Percentiles rank a stretch among this genome's conserved stretches.
phyloP scores from a whole-genome alignment of 2,888 invertebrate genomes.

The Mamestra brassicae region DNA sequence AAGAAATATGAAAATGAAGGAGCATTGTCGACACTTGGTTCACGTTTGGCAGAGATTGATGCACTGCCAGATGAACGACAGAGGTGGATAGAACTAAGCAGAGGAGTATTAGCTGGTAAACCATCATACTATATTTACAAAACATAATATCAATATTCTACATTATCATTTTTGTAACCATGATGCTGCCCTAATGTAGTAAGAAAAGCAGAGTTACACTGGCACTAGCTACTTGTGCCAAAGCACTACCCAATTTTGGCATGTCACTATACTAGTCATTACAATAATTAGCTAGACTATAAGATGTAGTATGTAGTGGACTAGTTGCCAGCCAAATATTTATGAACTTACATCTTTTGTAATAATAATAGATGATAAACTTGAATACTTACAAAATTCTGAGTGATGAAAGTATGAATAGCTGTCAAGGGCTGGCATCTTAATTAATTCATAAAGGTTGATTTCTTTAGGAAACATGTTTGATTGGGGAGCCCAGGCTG shows the following conservation, averaged over 20 bases:
- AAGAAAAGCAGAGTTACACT: slow-evolving; percentile 22
- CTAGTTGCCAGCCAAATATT: slow-evolving; percentile 48
- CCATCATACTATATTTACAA: slow-evolving; percentile 8
- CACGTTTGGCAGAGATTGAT: slow-evolving; percentile 93
- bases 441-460: slow-evolving; percentile 43
- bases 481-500: slow-evolving; percentile 99
- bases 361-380: slow-evolving; percentile 22
- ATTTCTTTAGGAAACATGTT: slow-evolving; percentile 96
- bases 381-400: slow-evolving; percentile 35
- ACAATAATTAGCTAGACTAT: slow-evolving; percentile 25
- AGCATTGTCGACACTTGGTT: slow-evolving; percentile 93
- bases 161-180: not conserved
- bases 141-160: not conserved
- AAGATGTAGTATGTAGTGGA: slow-evolving; percentile 1
- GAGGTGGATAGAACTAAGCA: slow-evolving; percentile 92
- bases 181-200: slow-evolving; percentile 2
- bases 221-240: slow-evolving; percentile 23
- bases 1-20: slow-evolving; percentile 96
- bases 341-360: slow-evolving; percentile 33
- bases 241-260: slow-evolving; percentile 29
- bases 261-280: slow-evolving; percentile 33
- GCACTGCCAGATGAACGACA: slow-evolving; percentile 90
- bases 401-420: slow-evolving; percentile 19
- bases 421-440: slow-evolving; percentile 33
- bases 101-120: slow-evolving; percentile 92